Percentiles rank a stretch among this genome's conserved stretches.
phyloP scores from a whole-genome alignment of 2,113 vertebrate species.

The Boleophthalmus pectinirostris region DNA sequence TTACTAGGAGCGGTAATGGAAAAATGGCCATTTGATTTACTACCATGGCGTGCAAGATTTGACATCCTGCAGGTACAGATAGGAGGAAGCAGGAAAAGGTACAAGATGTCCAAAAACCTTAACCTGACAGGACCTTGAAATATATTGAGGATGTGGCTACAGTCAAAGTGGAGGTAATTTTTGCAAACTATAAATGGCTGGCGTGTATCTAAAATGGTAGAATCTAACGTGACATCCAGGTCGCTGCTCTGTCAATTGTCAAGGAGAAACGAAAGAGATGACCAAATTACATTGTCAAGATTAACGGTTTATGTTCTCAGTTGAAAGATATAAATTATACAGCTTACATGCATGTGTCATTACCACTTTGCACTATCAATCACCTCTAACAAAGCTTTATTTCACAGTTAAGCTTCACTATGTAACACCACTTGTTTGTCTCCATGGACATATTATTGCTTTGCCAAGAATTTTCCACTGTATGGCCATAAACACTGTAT shows the following conservation, averaged over 20 bases:
- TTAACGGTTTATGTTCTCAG: conserved; percentile 14
- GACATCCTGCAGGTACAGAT: conserved; percentile 29
- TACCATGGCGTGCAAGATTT: conserved; percentile 34
- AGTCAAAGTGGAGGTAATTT: conserved; percentile 44
- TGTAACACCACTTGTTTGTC: too few relatives aligned
- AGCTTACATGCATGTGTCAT: conserved; percentile 14
- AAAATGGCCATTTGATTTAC: conserved; percentile 36
- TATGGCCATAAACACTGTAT: too few relatives aligned
- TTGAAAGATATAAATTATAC: conserved; percentile 6
- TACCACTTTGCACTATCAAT: not conserved
- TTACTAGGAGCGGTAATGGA: conserved; percentile 34
- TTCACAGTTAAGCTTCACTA: conserved; percentile 18
- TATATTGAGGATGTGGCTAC: conserved; percentile 41
- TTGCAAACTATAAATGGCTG: conserved; percentile 3
- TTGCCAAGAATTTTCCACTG: too few relatives aligned
- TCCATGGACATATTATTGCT: too few relatives aligned
- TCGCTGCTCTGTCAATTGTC: conserved; percentile 39
- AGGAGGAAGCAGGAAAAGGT: conserved; percentile 6
- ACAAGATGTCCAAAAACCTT: conserved; percentile 51
- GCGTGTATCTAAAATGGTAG: not conserved
- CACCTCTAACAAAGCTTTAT: conserved; percentile 28
- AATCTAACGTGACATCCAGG: conserved; percentile 27
- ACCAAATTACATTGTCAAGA: conserved; percentile 35
- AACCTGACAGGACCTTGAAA: conserved; percentile 41
- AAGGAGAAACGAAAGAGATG: conserved; percentile 47